A percentile compares a stretch with the other conserved stretches of the same genome.
These are phyloP conservation scores for Platynereis dumerilii DNA, from an alignment of 2,888 invertebrate species.

Conservation along the genomic window DNA sequence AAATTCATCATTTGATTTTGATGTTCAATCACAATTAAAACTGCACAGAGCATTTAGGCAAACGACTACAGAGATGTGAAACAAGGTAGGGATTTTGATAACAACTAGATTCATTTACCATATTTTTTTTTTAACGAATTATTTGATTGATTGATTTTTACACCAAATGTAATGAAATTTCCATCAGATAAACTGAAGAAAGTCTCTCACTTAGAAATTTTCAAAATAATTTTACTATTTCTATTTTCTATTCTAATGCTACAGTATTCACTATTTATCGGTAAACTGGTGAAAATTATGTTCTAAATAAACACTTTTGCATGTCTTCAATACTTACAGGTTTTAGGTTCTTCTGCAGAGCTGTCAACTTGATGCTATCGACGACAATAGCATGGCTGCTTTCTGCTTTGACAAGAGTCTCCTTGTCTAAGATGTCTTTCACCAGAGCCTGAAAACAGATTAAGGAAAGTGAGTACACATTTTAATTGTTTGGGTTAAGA, in stretches of 20 bases:
- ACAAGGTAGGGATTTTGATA: neutral
- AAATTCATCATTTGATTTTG: neutral
- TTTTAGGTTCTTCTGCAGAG: slow-evolving; percentile 10
- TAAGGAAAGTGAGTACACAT: neutral
- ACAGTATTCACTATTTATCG: too few species aligned
- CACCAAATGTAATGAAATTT: too few species aligned
- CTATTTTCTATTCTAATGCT: too few species aligned
- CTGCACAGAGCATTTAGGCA: too few species aligned
- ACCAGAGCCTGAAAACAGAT: slow-evolving; percentile 17
- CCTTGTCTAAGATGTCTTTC: slow-evolving; percentile 17
- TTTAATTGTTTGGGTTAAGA: slow-evolving; percentile 4
- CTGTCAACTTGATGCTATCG: slow-evolving; percentile 14
- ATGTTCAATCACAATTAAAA: neutral
- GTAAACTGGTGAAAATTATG: too few species aligned
- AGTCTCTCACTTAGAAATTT: too few species aligned
- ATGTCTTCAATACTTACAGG: slow-evolving; percentile 28
- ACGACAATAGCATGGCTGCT: slow-evolving; percentile 13
- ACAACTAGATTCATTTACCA: too few species aligned
- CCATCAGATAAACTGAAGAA: too few species aligned
- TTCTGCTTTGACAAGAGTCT: slow-evolving; percentile 4
- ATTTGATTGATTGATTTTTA: too few species aligned
- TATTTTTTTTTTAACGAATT: too few species aligned
- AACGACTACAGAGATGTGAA: neutral
- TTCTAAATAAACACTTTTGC: too few species aligned
- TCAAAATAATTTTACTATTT: too few species aligned